Evolutionary conservation across 2,888 invertebrate species (phyloP).

Genomic region (Andrena dorsata): DNA sequence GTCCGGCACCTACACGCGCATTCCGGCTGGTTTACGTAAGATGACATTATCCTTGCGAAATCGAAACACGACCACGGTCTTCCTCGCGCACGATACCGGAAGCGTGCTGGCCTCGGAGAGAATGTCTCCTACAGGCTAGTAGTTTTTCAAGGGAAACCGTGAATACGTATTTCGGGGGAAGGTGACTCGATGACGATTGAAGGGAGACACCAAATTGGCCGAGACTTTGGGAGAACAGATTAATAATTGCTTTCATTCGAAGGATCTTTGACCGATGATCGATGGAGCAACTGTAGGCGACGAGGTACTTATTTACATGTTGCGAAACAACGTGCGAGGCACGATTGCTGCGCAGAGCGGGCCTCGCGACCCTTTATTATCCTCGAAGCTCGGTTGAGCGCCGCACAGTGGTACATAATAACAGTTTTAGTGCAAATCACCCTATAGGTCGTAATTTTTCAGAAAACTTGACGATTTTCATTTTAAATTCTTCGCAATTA

Average conservation of each 20-base stretch:
- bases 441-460: too few relatives aligned
- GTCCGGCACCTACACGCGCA: conserved; percentile 65
- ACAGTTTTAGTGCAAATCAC: too few relatives aligned
- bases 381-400: too few relatives aligned
- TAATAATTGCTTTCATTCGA: not conserved
- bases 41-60: conserved; percentile 67
- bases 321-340: too few relatives aligned
- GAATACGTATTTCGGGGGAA: not conserved
- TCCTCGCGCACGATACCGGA: conserved; percentile 36
- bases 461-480: too few relatives aligned
- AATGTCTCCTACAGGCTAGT: conserved; percentile 7
- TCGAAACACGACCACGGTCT: conserved; percentile 56
- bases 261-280: not conserved
- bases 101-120: conserved; percentile 2
- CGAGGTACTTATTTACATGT: too few relatives aligned
- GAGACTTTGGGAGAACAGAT: not conserved
- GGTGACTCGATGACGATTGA: conserved; percentile 1
- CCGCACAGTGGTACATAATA: too few relatives aligned
- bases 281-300: too few relatives aligned
- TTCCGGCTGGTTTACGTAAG: conserved; percentile 69
- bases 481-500: too few relatives aligned
- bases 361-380: too few relatives aligned
- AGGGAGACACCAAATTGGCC: not conserved
- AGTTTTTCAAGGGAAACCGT: not conserved
- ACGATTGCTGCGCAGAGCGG: too few relatives aligned